Evolutionary conservation across 2,797 vertebrate species (phyloP).

Genomic region (Crypturellus tataupa): DNA sequence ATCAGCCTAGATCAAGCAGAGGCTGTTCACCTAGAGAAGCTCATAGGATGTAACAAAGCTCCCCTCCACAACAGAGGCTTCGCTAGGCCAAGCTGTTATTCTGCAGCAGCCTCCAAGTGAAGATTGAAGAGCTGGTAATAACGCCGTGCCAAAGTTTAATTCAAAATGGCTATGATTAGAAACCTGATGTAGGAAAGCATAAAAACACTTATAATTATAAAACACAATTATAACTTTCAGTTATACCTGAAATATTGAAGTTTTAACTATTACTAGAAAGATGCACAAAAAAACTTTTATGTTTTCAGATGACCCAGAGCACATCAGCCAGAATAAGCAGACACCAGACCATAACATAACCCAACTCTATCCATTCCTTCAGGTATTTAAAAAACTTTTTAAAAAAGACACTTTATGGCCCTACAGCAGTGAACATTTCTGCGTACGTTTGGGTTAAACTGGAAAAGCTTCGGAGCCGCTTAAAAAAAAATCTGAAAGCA

Average conservation of each 20-base stretch:
- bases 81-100: no score
- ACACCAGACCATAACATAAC: background rate
- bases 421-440: background rate
- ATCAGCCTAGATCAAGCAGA: background rate
- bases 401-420: background rate
- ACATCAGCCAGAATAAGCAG: background rate
- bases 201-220: background rate
- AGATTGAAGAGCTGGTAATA: background rate
- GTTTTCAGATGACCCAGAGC: background rate
- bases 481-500: background rate
- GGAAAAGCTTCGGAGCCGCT: background rate
- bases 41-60: fast-evolving
- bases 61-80: background rate
- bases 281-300: fast-evolving
- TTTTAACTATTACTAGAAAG: background rate
- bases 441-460: background rate
- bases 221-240: no score
- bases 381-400: background rate
- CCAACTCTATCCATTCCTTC: background rate
- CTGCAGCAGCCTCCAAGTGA: no score
- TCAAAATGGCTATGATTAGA: background rate
- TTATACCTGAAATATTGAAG: fast-evolving
- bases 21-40: fast-evolving
- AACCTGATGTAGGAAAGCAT: fast-evolving
- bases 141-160: background rate